Percentiles rank a stretch among this genome's conserved stretches.
Conservation (phyloP, 2,797 vertebrate genomes). For the Liasis olivaceus region DNA sequence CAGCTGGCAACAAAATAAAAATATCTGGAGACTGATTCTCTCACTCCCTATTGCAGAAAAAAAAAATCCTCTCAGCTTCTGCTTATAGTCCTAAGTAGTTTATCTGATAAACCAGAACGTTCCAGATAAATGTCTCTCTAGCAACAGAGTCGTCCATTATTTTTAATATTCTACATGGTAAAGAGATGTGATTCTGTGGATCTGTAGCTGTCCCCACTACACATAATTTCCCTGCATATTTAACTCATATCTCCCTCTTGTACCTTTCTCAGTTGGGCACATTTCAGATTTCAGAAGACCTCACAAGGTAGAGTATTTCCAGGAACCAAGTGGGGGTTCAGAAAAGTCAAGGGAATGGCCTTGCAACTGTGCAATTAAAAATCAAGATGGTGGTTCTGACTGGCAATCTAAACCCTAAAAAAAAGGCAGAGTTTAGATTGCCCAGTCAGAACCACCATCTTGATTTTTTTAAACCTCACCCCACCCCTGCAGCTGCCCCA, state of each 20-base stretch:
- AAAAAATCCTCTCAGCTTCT: background rate
- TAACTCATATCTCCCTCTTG: background rate
- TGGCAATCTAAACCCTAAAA: no score
- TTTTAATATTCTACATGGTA: background rate
- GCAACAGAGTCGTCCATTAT: background rate
- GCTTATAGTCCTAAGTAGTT: background rate
- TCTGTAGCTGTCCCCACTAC: background rate
- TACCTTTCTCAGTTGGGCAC: background rate
- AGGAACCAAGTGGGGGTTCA: background rate
- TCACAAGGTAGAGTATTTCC: background rate
- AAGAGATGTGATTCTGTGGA: background rate
- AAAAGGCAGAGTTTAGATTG: background rate
- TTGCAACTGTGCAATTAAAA: no score
- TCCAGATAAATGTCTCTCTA: background rate
- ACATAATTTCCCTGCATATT: background rate
- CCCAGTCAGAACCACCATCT: background rate
- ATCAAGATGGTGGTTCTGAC: no score
- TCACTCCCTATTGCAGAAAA: background rate
- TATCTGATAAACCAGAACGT: background rate
- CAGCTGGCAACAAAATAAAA: background rate
- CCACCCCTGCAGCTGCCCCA: background rate
- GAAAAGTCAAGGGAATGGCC: background rate
- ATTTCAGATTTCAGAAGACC: background rate
- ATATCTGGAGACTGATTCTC: background rate
- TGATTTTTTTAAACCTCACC: background rate